Evolutionary conservation across 2,888 invertebrate species (phyloP), one percentile per base, ranked within the genome.

Genomic region (Tridacna gigas): DNA sequence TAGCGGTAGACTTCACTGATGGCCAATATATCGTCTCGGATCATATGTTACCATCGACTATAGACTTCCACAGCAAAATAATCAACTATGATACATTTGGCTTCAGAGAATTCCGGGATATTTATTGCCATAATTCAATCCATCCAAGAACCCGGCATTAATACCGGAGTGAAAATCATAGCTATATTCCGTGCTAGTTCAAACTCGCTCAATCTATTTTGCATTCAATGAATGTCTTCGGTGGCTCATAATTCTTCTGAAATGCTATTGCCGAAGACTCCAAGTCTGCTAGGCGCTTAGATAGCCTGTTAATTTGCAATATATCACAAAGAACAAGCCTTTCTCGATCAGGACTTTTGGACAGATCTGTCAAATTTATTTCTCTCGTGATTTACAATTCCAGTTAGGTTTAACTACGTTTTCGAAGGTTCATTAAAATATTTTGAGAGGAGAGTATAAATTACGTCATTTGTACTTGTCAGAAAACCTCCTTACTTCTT

Each of bases 401-500:
- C 66, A 66, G 80, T 67, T 77, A 80, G 77, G 76, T 84, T 86
- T 86, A 84, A 82, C 86, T 79, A 76, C 74, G 79, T 74, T 84
- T 88, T 75, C 81, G 74, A 80, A 69, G 73, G 83, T 88, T 88
- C 88, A 88, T 88, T 88, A 86, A 88, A 88, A 88, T 88, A 88
- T 86, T 88, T 86, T 83, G 79, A 80, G 84, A 84, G 86, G 81
- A 56, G 75, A 82, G 83, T 88, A 88, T 88, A 88, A 88, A 88
- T 88, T 88, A 86, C 88, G 86, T 88, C 88, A 86, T 86, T 88
- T 88, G 84, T 88, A 84, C 86, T 86, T 86, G 88, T 88, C 86
- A 88, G 74, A 63, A 76, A 74, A 48, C 82, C 76, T 82, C 82
- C 84, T 77, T 65, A 76, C 76, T 76, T 78, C 82, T 84, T 84